A percentile compares a stretch with the other conserved stretches of the same genome.
phyloP scores from a whole-genome alignment of 1,140 invertebrate genomes.

The Carposina sasakii region DNA sequence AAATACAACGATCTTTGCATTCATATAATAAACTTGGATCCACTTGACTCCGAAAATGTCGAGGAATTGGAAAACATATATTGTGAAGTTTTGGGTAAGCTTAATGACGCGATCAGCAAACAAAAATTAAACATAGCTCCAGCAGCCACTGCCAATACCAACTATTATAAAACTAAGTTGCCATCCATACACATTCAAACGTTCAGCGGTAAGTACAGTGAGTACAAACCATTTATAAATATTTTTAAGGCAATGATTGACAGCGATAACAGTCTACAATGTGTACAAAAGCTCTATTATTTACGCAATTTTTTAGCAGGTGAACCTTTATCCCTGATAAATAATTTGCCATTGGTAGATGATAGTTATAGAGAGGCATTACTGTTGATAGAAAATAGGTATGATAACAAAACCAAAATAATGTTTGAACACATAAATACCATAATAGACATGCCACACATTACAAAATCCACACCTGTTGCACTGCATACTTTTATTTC shows the following conservation, averaged over 20 bases:
- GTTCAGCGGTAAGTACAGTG: slow-evolving; percentile 8
- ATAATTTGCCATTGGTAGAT: slow-evolving; percentile 8
- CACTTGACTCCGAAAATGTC: too few relatives aligned
- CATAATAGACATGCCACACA: not conserved
- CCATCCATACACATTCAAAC: slow-evolving; percentile 5
- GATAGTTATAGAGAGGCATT: slow-evolving; percentile 13
- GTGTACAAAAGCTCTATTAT: slow-evolving; percentile 16
- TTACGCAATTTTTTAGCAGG: slow-evolving; percentile 9
- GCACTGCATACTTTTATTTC: slow-evolving; percentile 13
- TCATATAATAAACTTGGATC: too few relatives aligned
- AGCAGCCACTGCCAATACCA: too few relatives aligned
- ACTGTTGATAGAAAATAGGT: slow-evolving; percentile 5
- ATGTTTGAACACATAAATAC: not conserved
- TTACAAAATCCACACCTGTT: not conserved
- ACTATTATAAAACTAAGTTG: too few relatives aligned
- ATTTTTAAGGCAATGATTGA: slow-evolving; percentile 14
- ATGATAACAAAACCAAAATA: slow-evolving; percentile 10
- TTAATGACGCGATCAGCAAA: too few relatives aligned
- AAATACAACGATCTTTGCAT: too few relatives aligned
- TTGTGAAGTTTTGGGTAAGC: too few relatives aligned
- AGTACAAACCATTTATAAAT: slow-evolving; percentile 10
- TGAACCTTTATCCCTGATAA: slow-evolving; percentile 16
- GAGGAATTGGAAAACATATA: too few relatives aligned
- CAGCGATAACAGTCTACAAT: slow-evolving; percentile 3
- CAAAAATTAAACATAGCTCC: too few relatives aligned